Conservation (phyloP, 2,797 vertebrate genomes). For the Hozukius guyotensis region DNA sequence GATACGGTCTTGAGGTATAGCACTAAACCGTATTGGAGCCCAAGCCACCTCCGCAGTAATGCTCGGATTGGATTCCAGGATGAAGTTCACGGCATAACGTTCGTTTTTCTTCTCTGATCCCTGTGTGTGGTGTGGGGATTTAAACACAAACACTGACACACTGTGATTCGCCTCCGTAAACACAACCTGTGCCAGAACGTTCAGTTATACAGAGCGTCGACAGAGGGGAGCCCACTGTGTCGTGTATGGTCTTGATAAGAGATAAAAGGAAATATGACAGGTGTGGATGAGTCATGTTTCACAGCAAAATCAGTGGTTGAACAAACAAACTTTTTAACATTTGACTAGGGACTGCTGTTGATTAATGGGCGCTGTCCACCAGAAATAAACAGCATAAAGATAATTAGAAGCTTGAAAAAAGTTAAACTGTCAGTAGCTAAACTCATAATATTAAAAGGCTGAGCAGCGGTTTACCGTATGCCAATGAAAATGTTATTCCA, state of each 20-base stretch:
- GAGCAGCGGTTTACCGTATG: neutral
- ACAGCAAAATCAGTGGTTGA: neutral
- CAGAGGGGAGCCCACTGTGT: slow-evolving; percentile 29
- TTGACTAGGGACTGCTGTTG: neutral
- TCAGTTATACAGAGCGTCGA: slow-evolving; percentile 25
- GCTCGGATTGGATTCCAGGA: slow-evolving; percentile 66
- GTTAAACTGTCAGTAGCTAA: neutral
- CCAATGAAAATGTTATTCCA: neutral
- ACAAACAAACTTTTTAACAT: slow-evolving; percentile 6
- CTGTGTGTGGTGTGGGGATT: slow-evolving; percentile 65
- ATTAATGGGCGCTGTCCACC: slow-evolving; percentile 9
- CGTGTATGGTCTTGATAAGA: slow-evolving; percentile 10
- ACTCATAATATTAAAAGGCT: neutral
- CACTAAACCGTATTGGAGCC: slow-evolving; percentile 58
- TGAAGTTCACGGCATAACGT: slow-evolving; percentile 36
- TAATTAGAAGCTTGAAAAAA: slow-evolving; percentile 6
- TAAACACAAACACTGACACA: slow-evolving; percentile 63
- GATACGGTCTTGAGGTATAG: slow-evolving; percentile 54
- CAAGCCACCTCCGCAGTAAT: slow-evolving; percentile 53
- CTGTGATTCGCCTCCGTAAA: slow-evolving; percentile 61
- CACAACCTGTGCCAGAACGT: slow-evolving; percentile 58
- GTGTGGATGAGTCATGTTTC: slow-evolving; percentile 4
- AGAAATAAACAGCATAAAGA: slow-evolving; percentile 18
- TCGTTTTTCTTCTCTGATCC: slow-evolving; percentile 67
- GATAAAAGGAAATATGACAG: slow-evolving; percentile 25